phyloP scores from a whole-genome alignment of 2,888 invertebrate species.

The Celastrina argiolus region DNA sequence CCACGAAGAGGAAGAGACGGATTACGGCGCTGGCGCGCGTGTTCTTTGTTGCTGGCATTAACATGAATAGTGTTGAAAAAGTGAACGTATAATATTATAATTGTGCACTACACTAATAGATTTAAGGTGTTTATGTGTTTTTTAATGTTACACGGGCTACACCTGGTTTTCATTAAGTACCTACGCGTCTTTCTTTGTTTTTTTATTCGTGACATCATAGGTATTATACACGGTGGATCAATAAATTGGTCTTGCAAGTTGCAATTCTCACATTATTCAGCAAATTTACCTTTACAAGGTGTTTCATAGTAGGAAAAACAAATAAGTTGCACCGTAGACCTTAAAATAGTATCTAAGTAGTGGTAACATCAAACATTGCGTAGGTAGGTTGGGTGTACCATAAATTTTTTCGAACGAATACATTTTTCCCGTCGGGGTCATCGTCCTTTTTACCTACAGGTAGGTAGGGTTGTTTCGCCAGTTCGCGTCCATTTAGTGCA shows the following conservation, averaged over 20 bases:
- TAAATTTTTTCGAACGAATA: not conserved
- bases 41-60: slow-evolving; percentile 15
- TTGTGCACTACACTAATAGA: slow-evolving; percentile 8
- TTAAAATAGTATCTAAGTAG: not conserved
- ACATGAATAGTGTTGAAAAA: slow-evolving; percentile 17
- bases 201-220: not conserved
- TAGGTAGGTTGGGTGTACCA: not conserved
- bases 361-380: not conserved
- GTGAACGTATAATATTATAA: slow-evolving; percentile 20
- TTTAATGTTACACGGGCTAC: slow-evolving; percentile 1
- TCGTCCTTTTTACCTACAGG: not conserved
- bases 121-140: slow-evolving; percentile 8
- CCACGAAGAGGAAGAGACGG: slow-evolving; percentile 37
- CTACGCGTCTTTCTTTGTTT: not conserved
- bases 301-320: not conserved
- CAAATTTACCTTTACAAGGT: not conserved
- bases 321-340: no score
- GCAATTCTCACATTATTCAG: not conserved
- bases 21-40: slow-evolving; percentile 34
- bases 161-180: slow-evolving; percentile 8
- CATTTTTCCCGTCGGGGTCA: not conserved
- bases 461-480: no score
- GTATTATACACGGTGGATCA: not conserved
- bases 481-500: no score
- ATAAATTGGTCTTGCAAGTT: not conserved